These are phyloP conservation scores for Phyllotreta striolata DNA, from an alignment of 2,888 invertebrate species.

Conservation along the genomic window DNA sequence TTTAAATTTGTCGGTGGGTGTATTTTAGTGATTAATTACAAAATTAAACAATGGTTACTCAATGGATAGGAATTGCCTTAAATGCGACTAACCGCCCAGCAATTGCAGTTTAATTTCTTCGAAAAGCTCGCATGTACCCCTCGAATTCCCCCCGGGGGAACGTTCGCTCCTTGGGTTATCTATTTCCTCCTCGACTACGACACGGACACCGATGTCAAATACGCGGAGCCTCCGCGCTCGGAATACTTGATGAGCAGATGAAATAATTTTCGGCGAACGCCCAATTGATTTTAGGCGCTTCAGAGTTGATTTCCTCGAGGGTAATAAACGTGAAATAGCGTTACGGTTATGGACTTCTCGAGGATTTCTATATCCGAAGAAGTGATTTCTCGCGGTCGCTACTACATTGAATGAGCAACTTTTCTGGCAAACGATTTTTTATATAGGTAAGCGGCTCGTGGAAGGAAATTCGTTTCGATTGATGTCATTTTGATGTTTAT, in stretches of 20 bases:
- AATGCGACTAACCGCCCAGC: no score
- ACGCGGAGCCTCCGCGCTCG: slow-evolving; percentile 15
- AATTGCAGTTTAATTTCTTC: no score
- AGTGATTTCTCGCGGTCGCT: slow-evolving; percentile 22
- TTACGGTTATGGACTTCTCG: slow-evolving; percentile 25
- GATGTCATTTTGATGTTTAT: background rate
- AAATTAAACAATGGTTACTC: no score
- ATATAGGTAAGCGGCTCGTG: no score
- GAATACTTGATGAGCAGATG: slow-evolving; percentile 29
- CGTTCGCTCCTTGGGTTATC: slow-evolving; percentile 1
- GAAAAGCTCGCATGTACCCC: background rate
- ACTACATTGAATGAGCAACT: slow-evolving; percentile 13
- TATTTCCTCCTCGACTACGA: slow-evolving; percentile 23
- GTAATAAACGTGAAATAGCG: slow-evolving; percentile 28
- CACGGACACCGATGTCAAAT: slow-evolving; percentile 26
- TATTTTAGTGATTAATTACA: no score
- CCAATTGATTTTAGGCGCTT: slow-evolving; percentile 32
- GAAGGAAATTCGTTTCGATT: background rate
- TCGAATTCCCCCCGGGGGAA: background rate
- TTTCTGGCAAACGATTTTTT: no score
- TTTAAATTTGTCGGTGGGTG: no score
- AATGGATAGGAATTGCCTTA: no score
- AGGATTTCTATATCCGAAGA: slow-evolving; percentile 15
- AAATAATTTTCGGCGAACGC: slow-evolving; percentile 30
- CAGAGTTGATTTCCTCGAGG: slow-evolving; percentile 27